Base-by-base conservation (phyloP, 2,113 vertebrate species). In the Poeciliopsis prolifica region DNA sequence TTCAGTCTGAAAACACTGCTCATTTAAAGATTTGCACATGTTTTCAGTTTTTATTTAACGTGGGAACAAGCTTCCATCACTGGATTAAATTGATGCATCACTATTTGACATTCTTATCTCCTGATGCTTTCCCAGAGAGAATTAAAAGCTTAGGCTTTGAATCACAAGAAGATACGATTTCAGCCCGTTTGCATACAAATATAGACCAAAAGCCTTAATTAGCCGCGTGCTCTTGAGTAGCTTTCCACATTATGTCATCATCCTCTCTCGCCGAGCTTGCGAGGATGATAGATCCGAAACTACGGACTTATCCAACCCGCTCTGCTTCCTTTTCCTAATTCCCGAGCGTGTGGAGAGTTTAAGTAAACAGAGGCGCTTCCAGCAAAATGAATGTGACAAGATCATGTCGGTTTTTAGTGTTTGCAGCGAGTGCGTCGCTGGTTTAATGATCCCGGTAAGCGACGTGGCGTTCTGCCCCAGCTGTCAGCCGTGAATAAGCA, bases 401-500 rank as follows among this genome's bases (percentile, higher is more conserved):
- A 29, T 29, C 10, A 17, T 65, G 42, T 68, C 51, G 33, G 63
- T 48, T 61, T 19, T 76, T 24, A 80, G n/a, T 65, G 61, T 31
- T 61, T 72, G 58, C 37, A 65, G 65, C 40, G 0, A 33, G 77
- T n/a, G 24, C 1, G 0, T 51, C 31, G 14, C 33, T 54, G 19
- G 66, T 77, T 62, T 61, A 69, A 58, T 63, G 68, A 82, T 42
- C 70, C 40, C 48, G 42, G 63, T 79, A 28, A 74, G 54, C n/a
- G 11, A 29, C 12, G 48, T 51, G 61, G 33, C 22, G 48, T 61
- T 70, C 48, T 35, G 63, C 42, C 65, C 75, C 72, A 76, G 78
- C 78, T 19, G 74, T 67, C 82, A 29, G 35, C 48, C 61, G 51
- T 77, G 78, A 87, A 85, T 75, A 68, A 80, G 70, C 68, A 62